Conservation (phyloP, 2,888 invertebrate species). For the Himalopsyche japonica region DNA sequence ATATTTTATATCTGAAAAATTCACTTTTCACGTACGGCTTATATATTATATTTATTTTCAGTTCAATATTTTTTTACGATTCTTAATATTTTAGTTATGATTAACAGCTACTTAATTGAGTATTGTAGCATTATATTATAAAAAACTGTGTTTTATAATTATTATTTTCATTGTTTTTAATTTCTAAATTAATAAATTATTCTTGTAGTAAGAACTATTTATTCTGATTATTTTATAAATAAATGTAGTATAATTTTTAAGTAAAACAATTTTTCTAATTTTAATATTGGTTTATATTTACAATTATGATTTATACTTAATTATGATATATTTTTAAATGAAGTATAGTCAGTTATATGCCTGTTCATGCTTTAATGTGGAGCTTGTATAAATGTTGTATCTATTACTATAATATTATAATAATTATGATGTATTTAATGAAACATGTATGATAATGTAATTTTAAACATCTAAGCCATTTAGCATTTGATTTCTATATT, state of each 20-base stretch:
- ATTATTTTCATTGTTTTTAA: too few relatives aligned
- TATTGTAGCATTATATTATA: too few relatives aligned
- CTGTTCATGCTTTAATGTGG: neutral
- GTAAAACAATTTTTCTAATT: constrained; percentile 34
- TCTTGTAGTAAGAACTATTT: neutral
- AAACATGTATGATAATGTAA: neutral
- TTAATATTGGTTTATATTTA: constrained; percentile 12
- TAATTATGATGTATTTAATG: neutral
- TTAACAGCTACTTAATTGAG: too few relatives aligned
- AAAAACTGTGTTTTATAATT: too few relatives aligned
- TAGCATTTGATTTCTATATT: neutral
- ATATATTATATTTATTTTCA: too few relatives aligned
- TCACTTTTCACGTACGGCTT: too few relatives aligned
- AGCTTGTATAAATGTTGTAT: neutral
- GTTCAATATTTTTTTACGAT: too few relatives aligned
- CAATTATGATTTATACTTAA: neutral
- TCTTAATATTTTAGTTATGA: too few relatives aligned
- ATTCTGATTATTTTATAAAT: constrained; percentile 20
- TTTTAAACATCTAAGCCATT: neutral
- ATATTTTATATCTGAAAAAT: too few relatives aligned
- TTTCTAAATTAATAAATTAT: neutral
- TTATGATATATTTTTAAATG: neutral
- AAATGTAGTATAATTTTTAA: constrained; percentile 35
- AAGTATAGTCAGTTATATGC: neutral
- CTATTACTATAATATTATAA: neutral